A percentile compares a stretch with the other conserved stretches of the same genome.
Evolutionary conservation across 2,888 invertebrate genomes (phyloP).

Genomic region (Yponomeuta plumbellus): DNA sequence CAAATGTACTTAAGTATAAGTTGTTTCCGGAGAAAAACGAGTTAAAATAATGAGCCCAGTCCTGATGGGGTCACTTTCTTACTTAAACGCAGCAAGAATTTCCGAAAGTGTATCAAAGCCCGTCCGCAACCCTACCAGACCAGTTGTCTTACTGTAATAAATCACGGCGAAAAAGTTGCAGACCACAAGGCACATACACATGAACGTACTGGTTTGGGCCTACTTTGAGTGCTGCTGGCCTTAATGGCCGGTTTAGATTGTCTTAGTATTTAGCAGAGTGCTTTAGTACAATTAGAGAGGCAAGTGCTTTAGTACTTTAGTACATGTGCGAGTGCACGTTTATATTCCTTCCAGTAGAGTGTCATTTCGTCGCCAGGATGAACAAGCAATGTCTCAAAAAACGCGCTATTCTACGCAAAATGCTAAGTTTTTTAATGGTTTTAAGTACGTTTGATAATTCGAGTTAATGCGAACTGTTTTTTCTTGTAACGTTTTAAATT

Average conservation of each 20-base stretch:
- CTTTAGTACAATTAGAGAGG: not conserved
- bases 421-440: too few species aligned
- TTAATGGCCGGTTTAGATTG: not conserved
- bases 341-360: too few species aligned
- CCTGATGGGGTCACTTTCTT: not conserved
- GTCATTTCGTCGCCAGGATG: too few species aligned
- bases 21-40: too few species aligned
- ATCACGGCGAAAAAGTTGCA: not conserved
- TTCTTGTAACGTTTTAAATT: too few species aligned
- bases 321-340: too few species aligned
- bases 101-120: not conserved
- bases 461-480: too few species aligned
- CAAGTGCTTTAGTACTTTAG: not conserved
- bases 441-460: too few species aligned
- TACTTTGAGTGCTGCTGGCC: not conserved
- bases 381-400: too few species aligned
- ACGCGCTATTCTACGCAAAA: too few species aligned
- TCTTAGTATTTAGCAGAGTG: too few species aligned
- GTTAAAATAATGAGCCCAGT: not conserved
- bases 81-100: not conserved
- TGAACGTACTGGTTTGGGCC: not conserved
- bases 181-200: not conserved
- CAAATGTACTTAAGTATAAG: too few species aligned
- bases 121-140: not conserved
- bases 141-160: not conserved